Base-by-base conservation (phyloP, 1,140 invertebrate genomes). In the Camponotus vicinus region DNA sequence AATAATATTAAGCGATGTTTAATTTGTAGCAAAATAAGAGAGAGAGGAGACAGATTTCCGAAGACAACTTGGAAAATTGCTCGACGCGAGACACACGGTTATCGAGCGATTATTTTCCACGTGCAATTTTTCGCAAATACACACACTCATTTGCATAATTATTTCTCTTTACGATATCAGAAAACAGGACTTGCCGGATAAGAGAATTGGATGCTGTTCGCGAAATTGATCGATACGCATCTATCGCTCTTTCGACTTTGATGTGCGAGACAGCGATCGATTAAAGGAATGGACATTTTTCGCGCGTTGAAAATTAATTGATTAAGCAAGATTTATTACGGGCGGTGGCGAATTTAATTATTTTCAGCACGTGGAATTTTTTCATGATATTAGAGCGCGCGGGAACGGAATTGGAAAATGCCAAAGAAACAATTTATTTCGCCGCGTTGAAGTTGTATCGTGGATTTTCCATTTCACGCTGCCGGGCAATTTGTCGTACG, bases 401-500 rank as follows among this genome's bases (percentile, higher is more conserved):
- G 37, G 55, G 27, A 73, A 73, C 27, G 32, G n/a, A 73, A 83
- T 83, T 70, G 42, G 40, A 79, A 79, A 85, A 79, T 66, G 32
- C 40, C 75, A 79, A 45, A 11, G 45, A 57, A 86, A 34, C 63
- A 73, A 70, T 84, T 73, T 75, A 70, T 85, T 63, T 63, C 27
- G 15, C 59, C 7, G 64, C 49, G 63, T 63, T 79, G 75, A 59
- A 67, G 61, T 42, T 80, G 40, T 73, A 61, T 85, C 21, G 52
- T 73, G 40, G 40, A 69, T 86, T 85, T 80, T 84, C 67, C 45
- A 85, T 86, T 86, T 66, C 27, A 84, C 61, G 61, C 49, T 75
- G 57, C 76, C 71, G 79, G 52, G 42, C 69, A 86, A 86, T 86
- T 84, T 84, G 86, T 87, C 52, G 67, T 59, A 40, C 55, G 82